phyloP scores from a whole-genome alignment of 2,113 vertebrate species.

The Oryzias javanicus region DNA sequence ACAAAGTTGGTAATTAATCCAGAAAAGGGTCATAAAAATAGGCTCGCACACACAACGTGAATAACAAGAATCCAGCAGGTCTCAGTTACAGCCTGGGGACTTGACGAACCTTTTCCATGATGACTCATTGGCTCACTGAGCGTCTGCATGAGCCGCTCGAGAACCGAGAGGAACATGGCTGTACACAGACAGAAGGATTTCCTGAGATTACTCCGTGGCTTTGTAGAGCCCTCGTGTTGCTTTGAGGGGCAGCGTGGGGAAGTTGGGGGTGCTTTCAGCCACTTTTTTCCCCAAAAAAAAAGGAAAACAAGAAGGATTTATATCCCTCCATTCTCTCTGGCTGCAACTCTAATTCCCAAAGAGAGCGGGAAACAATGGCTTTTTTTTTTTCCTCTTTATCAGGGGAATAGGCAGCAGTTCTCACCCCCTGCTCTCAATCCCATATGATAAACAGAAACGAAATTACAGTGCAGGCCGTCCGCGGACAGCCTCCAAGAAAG shows the following conservation, averaged over 20 bases:
- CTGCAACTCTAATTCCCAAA: conserved; percentile 62
- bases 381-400: conserved; percentile 51
- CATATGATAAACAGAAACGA: conserved; percentile 2
- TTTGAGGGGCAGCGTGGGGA: conserved; percentile 20
- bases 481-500: conserved; percentile 2
- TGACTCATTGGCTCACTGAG: conserved; percentile 55
- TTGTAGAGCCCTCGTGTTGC: conserved; percentile 56
- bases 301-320: conserved; percentile 6
- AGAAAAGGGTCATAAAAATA: not conserved
- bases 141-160: conserved; percentile 9
- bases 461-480: not conserved
- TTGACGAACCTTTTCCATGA: conserved; percentile 64
- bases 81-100: conserved; percentile 52
- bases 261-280: conserved; percentile 41
- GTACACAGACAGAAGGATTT: conserved; percentile 23
- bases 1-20: too few species aligned
- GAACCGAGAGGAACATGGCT: conserved; percentile 13
- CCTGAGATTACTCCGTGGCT: not conserved
- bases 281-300: conserved; percentile 73
- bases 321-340: conserved; percentile 6
- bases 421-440: not conserved
- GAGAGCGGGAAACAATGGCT: conserved; percentile 59
- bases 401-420: conserved; percentile 43
- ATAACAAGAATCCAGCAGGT: conserved; percentile 43
- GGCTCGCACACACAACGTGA: conserved; percentile 2